Conservation (phyloP, 2,113 vertebrate species). For the Nycticryphes semicollaris region DNA sequence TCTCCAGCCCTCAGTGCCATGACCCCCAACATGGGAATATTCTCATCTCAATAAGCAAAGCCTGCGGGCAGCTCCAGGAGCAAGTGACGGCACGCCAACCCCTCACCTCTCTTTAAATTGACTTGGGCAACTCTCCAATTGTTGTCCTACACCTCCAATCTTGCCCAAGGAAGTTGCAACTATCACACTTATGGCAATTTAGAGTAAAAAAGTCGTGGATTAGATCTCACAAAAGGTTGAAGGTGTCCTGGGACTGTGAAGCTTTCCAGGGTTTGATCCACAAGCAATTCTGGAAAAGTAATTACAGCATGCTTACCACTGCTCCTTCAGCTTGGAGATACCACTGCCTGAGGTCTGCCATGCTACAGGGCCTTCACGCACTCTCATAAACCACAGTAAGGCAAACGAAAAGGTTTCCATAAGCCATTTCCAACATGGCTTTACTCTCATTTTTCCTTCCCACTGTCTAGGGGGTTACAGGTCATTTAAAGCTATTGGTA, state of each 20-base stretch:
- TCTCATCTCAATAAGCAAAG: slow-evolving; percentile 12
- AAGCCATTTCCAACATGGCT: fast-evolving
- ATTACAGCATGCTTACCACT: fast-evolving
- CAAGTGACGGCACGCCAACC: not conserved
- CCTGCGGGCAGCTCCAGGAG: slow-evolving; percentile 52
- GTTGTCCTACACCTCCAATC: not conserved
- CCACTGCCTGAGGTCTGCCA: not conserved
- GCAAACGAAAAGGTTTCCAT: not conserved
- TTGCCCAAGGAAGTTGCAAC: not conserved
- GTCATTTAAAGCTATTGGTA: not conserved
- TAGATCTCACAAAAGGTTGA: not conserved
- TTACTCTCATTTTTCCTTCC: not conserved
- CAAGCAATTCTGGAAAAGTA: not conserved
- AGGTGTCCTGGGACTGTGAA: not conserved
- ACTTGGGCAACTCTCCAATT: not conserved
- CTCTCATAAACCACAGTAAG: not conserved
- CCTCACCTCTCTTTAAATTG: not conserved
- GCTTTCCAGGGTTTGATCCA: not conserved
- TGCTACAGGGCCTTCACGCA: fast-evolving
- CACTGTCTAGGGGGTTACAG: not conserved
- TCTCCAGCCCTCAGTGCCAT: not conserved
- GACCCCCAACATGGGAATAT: not conserved
- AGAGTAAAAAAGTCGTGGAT: not conserved
- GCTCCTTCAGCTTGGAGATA: not conserved
- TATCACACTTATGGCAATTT: not conserved